A percentile compares a stretch with the other conserved stretches of the same genome.
These are phyloP conservation scores for Opisthocomus hoazin DNA, from an alignment of 2,113 vertebrate species.

Conservation along the genomic window DNA sequence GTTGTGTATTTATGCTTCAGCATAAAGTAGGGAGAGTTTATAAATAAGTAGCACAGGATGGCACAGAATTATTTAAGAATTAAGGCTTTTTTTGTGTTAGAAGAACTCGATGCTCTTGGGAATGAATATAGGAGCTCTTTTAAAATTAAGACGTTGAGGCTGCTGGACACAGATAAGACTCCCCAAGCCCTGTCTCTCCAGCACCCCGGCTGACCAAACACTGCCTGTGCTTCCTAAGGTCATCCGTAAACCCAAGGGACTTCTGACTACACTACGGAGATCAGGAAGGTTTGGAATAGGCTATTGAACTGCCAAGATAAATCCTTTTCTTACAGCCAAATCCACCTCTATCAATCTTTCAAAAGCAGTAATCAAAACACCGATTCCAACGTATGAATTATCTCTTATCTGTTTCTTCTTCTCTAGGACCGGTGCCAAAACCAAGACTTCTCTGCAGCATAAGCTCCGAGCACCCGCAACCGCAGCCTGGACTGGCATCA, in stretches of 20 bases:
- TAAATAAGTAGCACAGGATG: background rate
- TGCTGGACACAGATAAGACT: constrained; percentile 1
- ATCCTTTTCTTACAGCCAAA: constrained; percentile 8
- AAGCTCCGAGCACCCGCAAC: background rate
- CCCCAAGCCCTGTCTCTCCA: background rate
- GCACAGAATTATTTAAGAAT: background rate
- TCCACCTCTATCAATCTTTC: background rate
- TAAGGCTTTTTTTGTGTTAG: background rate
- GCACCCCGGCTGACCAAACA: background rate
- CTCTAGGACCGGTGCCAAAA: background rate
- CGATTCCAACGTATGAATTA: background rate
- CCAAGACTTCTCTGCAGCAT: background rate
- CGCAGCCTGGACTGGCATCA: background rate
- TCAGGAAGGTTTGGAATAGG: background rate
- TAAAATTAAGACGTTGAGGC: background rate
- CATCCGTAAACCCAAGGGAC: background rate
- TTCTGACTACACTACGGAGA: background rate
- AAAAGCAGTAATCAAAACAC: background rate
- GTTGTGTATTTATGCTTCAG: background rate
- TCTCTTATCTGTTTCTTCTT: background rate
- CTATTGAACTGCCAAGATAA: background rate
- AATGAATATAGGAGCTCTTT: background rate
- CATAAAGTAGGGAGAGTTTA: background rate
- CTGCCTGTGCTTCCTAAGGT: background rate
- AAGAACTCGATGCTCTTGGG: background rate